Conservation (phyloP, 2,797 vertebrate genomes). For the Dermochelys coriacea region DNA sequence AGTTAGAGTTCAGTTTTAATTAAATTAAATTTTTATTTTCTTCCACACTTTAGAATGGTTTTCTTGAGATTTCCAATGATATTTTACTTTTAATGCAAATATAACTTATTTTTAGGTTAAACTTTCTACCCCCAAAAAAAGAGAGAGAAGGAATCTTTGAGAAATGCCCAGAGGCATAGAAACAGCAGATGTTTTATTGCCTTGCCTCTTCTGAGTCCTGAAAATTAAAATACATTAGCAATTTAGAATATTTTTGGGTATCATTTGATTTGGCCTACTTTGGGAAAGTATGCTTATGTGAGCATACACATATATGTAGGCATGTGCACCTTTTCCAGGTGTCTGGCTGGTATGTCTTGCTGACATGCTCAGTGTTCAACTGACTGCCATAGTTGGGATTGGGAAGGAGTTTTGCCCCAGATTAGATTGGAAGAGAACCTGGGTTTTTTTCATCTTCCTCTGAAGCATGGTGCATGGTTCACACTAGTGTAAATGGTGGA, state of each 20-base stretch:
- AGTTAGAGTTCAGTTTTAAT: slow-evolving; percentile 42
- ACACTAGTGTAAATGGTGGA: neutral
- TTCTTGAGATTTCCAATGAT: slow-evolving; percentile 13
- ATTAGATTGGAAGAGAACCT: neutral
- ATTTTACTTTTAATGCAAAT: neutral
- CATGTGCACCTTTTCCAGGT: neutral
- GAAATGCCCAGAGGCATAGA: neutral
- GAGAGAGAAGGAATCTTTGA: neutral
- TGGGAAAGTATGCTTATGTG: neutral
- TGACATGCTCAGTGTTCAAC: neutral
- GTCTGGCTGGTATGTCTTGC: neutral
- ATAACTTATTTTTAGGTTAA: neutral
- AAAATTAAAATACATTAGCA: neutral
- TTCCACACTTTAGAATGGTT: neutral
- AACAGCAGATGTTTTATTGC: neutral
- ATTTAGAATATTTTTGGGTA: neutral
- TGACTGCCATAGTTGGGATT: neutral
- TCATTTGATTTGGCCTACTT: neutral
- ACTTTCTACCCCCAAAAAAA: neutral
- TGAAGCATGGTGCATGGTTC: neutral
- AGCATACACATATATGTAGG: rapidly evolving
- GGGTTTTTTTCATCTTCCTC: neutral
- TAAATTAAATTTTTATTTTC: slow-evolving; percentile 19
- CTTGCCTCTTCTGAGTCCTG: neutral
- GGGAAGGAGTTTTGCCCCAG: neutral